A percentile compares a stretch with the other conserved stretches of the same genome.
phyloP scores from a whole-genome alignment of 2,888 invertebrate genomes.

The Priocnemis perturbator region DNA sequence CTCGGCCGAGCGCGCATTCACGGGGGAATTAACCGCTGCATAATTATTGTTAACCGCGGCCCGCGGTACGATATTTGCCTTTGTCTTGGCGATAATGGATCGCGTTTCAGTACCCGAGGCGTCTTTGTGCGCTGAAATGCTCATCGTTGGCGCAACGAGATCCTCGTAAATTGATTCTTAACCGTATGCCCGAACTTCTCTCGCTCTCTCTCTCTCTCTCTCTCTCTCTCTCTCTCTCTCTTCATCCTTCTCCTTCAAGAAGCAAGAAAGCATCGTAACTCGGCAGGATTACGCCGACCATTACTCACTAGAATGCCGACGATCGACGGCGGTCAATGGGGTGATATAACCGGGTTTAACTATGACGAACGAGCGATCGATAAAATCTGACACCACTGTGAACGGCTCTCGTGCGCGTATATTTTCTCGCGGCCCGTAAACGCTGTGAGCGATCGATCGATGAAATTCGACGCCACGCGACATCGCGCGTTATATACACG shows the following conservation, averaged over 20 bases:
- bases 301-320: too few relatives aligned
- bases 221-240: neutral
- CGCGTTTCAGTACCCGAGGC: slow-evolving; percentile 1
- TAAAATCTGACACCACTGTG: too few relatives aligned
- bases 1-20: slow-evolving; percentile 1
- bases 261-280: too few relatives aligned
- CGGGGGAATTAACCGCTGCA: neutral
- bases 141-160: neutral
- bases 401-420: too few relatives aligned
- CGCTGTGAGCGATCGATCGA: too few relatives aligned
- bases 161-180: slow-evolving; percentile 9
- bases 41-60: slow-evolving; percentile 7
- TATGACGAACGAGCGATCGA: too few relatives aligned
- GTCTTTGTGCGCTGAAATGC: slow-evolving; percentile 5
- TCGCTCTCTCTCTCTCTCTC: neutral
- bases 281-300: too few relatives aligned
- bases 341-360: too few relatives aligned
- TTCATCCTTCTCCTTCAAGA: neutral
- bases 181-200: neutral
- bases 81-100: slow-evolving; percentile 6
- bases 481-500: too few relatives aligned
- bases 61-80: slow-evolving; percentile 1
- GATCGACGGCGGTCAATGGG: too few relatives aligned
- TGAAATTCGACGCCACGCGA: too few relatives aligned
- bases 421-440: too few relatives aligned